Evolutionary conservation across 2,797 vertebrate genomes (phyloP).

Genomic region (Clamator glandarius): DNA sequence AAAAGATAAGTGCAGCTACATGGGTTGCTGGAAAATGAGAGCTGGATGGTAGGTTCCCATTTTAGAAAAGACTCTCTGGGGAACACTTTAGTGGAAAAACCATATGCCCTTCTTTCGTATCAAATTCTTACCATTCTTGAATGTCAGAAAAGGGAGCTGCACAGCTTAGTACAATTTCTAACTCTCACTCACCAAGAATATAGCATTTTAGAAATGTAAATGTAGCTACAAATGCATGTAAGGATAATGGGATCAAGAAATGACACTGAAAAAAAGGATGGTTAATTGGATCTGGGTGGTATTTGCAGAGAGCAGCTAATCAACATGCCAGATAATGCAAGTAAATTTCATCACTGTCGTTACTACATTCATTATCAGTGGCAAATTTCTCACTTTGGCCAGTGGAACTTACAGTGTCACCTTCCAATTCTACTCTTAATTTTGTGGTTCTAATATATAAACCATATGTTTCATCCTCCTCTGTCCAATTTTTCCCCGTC

Average conservation of each 20-base stretch:
- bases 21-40: neutral
- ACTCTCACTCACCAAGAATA: neutral
- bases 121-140: neutral
- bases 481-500: neutral
- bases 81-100: neutral
- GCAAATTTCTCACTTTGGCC: neutral
- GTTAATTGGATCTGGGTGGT: neutral
- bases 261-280: neutral
- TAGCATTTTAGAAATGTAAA: neutral
- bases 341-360: neutral
- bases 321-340: neutral
- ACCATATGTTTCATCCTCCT: neutral
- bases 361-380: neutral
- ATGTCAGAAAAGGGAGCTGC: neutral
- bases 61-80: constrained; percentile 5
- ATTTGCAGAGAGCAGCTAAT: neutral
- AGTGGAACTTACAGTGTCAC: neutral
- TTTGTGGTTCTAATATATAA: neutral
- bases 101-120: neutral
- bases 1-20: neutral
- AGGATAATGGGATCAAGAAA: neutral
- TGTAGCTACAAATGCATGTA: fast-evolving
- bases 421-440: neutral
- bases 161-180: neutral
- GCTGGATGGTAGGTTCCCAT: neutral